These are phyloP conservation scores for Solen grandis DNA, from an alignment of 1,140 invertebrate genomes.

Conservation along the genomic window DNA sequence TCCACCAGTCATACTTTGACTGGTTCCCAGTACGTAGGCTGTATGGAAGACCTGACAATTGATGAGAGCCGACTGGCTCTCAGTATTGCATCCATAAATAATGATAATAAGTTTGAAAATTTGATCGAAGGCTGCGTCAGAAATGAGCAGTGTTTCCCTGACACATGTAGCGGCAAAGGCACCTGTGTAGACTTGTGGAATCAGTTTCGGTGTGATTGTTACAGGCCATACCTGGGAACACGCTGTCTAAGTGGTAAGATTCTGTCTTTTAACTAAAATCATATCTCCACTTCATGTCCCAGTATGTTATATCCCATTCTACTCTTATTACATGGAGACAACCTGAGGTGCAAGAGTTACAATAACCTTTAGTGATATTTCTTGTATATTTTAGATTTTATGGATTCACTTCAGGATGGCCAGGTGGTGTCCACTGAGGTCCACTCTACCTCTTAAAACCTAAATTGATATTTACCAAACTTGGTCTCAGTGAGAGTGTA, in stretches of 20 bases:
- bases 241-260: conserved; percentile 92
- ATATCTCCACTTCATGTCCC: no score
- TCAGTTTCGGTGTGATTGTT: conserved; percentile 91
- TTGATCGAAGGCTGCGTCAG: conserved; percentile 87
- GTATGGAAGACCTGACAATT: conserved; percentile 93
- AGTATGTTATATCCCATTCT: no score
- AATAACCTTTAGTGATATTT: no score
- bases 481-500: no score
- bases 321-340: no score
- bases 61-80: conserved; percentile 81
- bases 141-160: conserved; percentile 90
- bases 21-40: conserved; percentile 88
- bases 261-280: neutral
- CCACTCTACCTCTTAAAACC: no score
- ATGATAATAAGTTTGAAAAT: conserved; percentile 53
- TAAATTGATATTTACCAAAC: no score
- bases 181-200: conserved; percentile 94
- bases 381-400: no score
- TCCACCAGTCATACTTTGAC: no score
- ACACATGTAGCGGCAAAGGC: conserved; percentile 93
- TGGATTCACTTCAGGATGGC: no score
- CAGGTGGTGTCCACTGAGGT: no score
- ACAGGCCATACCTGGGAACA: conserved; percentile 91
- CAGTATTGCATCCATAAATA: neutral
- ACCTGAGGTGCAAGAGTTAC: no score